Conservation (phyloP, 2,888 invertebrate species). For the Stramonita haemastoma region DNA sequence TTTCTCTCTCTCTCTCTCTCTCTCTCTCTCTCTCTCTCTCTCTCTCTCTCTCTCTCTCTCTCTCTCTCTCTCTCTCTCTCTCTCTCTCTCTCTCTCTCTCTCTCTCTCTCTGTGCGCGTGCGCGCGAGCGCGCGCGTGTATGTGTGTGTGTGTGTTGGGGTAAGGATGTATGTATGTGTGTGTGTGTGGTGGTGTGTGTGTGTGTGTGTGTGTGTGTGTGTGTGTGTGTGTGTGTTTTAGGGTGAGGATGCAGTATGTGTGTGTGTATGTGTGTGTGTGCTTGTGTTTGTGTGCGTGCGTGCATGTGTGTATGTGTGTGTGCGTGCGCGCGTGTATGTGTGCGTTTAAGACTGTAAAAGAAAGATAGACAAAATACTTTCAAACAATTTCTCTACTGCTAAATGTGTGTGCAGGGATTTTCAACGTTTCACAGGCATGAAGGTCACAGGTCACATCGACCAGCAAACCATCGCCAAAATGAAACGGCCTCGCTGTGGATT, state of each 20-base stretch:
- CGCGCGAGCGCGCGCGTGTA: not conserved
- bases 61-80: not conserved
- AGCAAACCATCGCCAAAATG: conserved; percentile 62
- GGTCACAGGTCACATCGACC: conserved; percentile 63
- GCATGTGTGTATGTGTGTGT: not conserved
- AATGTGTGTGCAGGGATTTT: conserved; percentile 55
- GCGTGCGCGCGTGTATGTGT: not conserved
- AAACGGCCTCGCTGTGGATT: conserved; percentile 69
- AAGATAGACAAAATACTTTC: not conserved
- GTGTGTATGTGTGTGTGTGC: not conserved
- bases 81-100: not conserved
- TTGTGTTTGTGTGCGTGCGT: not conserved
- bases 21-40: not conserved
- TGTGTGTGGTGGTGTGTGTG: not conserved
- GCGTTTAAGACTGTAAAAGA: not conserved
- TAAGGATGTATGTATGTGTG: not conserved
- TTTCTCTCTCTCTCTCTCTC: not conserved
- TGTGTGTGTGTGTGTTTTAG: not conserved
- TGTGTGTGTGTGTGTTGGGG: not conserved
- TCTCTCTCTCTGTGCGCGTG: not conserved
- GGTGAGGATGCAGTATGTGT: not conserved
- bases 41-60: not conserved
- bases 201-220: not conserved
- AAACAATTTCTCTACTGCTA: not conserved
- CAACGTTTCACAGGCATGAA: conserved; percentile 64